These are phyloP conservation scores for Eumacrocentrus americanus DNA, from an alignment of 2,888 invertebrate genomes.

Conservation along the genomic window DNA sequence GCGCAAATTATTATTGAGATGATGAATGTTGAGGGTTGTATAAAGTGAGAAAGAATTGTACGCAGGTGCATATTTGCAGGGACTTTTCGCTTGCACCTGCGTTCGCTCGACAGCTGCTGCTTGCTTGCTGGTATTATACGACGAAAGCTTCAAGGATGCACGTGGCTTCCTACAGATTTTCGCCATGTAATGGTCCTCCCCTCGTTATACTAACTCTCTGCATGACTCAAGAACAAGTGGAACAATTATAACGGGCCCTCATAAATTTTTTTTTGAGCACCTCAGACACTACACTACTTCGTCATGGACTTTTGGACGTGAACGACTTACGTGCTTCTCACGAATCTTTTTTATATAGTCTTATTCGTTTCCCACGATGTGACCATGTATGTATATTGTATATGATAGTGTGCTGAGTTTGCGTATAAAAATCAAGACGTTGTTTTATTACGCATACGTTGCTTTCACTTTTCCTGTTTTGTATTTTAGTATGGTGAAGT, in stretches of 20 bases:
- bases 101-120: conserved; percentile 35
- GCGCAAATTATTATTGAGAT: conserved; percentile 6
- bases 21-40: too few relatives aligned
- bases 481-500: too few relatives aligned
- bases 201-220: neutral
- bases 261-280: neutral
- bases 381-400: too few relatives aligned
- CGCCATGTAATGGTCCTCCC: neutral
- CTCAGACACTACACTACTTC: neutral
- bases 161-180: neutral
- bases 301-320: neutral
- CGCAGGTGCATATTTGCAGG: conserved; percentile 30
- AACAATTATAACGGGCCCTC: neutral
- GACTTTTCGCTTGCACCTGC: conserved; percentile 35
- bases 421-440: too few relatives aligned
- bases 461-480: too few relatives aligned
- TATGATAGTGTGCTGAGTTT: too few relatives aligned
- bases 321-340: too few relatives aligned
- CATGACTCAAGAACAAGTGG: neutral
- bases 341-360: too few relatives aligned
- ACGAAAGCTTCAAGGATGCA: neutral
- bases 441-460: too few relatives aligned
- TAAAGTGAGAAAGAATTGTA: conserved; percentile 19
- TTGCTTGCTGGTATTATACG: neutral
- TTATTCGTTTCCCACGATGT: too few relatives aligned